Conservation (phyloP, 2,113 vertebrate species). For the Xiphias gladius region DNA sequence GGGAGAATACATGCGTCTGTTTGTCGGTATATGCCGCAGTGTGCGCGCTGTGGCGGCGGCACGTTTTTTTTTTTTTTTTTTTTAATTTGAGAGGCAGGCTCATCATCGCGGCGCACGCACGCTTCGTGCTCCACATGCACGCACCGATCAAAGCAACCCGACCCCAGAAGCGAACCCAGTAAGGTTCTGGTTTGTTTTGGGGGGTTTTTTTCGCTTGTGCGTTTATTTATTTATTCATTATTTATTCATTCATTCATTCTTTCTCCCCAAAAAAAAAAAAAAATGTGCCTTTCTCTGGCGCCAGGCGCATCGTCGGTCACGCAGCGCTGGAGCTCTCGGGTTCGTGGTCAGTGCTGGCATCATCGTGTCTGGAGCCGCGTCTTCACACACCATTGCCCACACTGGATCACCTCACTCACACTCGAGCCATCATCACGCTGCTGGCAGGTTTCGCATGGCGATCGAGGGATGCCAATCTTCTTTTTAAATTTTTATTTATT, state of each 20-base stretch:
- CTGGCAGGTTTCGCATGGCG: constrained; percentile 43
- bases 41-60: constrained; percentile 72
- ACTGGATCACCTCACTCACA: constrained; percentile 40
- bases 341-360: constrained; percentile 46
- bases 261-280: not conserved
- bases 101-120: constrained; percentile 49
- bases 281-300: not conserved
- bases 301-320: constrained; percentile 29
- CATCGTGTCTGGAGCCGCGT: constrained; percentile 34
- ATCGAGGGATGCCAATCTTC: constrained; percentile 43
- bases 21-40: constrained; percentile 81
- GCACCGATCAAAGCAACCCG: not conserved
- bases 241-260: too few relatives aligned
- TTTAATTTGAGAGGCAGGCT: constrained; percentile 51
- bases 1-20: constrained; percentile 32
- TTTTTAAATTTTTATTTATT: too few relatives aligned
- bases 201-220: not conserved
- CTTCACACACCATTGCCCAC: constrained; percentile 37
- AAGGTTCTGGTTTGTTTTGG: constrained; percentile 4
- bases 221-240: too few relatives aligned
- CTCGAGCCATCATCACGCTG: constrained; percentile 38
- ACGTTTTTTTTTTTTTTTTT: constrained; percentile 44
- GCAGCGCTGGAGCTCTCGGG: constrained; percentile 19
- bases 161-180: not conserved
- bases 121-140: constrained; percentile 39